Base-by-base conservation (phyloP, 2,113 vertebrate genomes). In the Perca fluviatilis region DNA sequence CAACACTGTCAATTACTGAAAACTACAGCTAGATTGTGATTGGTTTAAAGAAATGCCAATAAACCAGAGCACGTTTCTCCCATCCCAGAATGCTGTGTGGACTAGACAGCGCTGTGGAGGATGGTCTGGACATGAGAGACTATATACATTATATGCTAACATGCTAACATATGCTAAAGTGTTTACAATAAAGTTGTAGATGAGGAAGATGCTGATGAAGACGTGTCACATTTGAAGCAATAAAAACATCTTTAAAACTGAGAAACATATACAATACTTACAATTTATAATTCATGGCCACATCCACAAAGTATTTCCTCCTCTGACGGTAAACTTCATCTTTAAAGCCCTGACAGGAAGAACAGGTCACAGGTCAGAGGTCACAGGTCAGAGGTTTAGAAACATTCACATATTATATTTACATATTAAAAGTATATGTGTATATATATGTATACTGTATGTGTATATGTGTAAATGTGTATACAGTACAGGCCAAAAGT, bases 211-310 rank as follows among this genome's bases (percentile, higher is more conserved):
- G n/a, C 21, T 5, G 53, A 56, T 11, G 53, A 56, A 33, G 33
- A 33, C 33, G 33, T 33, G 1, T 33, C 5, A 33, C 33, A 33
- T 33, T 33, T 33, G 6, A 9, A 60, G 6, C 1, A 7, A 58
- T 27, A 25, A 57, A 25, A 58, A 58, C 25, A 58, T 56, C 19
- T 54, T 54, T 54, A 49, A 21, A 21, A 47, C 2, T 25, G 47
- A 11, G 11, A 67, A 23, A 70, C 15, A 27, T 12, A 5, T 1
- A 33, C 5, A 3, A 63, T 36, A 84, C 92, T 98, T 93, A 99
- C 98, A 96, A 98, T 95, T 98, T 99, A 95, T 99, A 99, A 86
- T 95, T 96, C 98, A 99, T 98, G 91, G 98, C 98, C 89, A 99
- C 96, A 76, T 99, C 98, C 95, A 99, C 98, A 93, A 99, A 99